Base-by-base conservation (phyloP, 2,888 invertebrate genomes). In the Drosophila parthenogenetica region DNA sequence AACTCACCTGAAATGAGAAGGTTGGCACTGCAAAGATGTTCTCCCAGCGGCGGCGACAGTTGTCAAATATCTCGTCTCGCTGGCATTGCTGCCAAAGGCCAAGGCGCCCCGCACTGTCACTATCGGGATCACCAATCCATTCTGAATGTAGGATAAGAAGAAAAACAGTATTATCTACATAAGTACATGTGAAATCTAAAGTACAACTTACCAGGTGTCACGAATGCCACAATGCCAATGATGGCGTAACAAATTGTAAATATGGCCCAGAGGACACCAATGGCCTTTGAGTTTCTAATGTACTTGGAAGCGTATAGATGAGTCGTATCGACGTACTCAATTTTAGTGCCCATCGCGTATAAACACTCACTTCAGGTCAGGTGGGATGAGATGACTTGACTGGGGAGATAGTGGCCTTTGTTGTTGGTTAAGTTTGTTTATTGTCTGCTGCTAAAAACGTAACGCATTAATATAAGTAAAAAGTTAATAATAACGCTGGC, bases 161-260 rank as follows among this genome's bases (percentile, higher is more conserved):
- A 29, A 29, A 8, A 29, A 5, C 29, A 29, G 29, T 29, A 35
- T 35, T 35, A 11, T 35, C 35, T 35, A 3, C 19, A 16, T 37
- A 8, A 0, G 11, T 5, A 13, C 3, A 17, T 0, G 10, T 2
- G 14, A 16, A 37, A 7, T 10, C 14, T 22, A 13, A 10, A 8
- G 3, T 7, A 4, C 13, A 13, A 13, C 29, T 17, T 8, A 92
- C 92, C 92, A 81, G 98, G 98, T 72, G 98, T 98, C 65, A 99
- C 96, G 92, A 99, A 98, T 4, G 98, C 97, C 35, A 99, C 98
- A 81, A 97, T 95, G 89, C 96, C 96, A 90, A 99, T 98, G 90
- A 99, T 98, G 76, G 98, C 97, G 92, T 98, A 98, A 93, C 98
- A 98, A 91, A 99, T 97, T 79, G 98, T 97, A 93, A 99, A 98